A percentile compares a stretch with the other conserved stretches of the same genome.
phyloP scores from a whole-genome alignment of 2,113 vertebrate species.

The Oreotragus oreotragus region DNA sequence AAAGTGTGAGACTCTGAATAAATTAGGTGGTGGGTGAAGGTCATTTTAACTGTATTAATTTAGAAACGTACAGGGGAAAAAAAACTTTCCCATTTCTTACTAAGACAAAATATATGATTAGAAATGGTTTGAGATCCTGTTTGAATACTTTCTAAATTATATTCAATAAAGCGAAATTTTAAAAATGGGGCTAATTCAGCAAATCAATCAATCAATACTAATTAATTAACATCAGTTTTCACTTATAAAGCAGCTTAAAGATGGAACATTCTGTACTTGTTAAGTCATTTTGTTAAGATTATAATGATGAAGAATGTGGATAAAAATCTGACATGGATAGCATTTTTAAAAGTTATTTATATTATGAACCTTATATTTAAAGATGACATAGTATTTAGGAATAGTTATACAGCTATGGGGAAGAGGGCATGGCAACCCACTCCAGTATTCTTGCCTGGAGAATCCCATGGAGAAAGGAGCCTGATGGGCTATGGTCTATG shows the following conservation, averaged over 20 bases:
- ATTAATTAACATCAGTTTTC: conserved; percentile 62
- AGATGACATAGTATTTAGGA: background rate
- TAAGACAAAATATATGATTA: conserved; percentile 45
- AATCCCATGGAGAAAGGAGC: background rate
- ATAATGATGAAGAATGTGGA: conserved; percentile 23
- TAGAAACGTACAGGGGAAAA: conserved; percentile 28
- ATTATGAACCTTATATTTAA: background rate
- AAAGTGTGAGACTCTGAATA: conserved; percentile 16
- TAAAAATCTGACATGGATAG: background rate
- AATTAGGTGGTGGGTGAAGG: conserved; percentile 44
- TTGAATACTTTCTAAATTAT: conserved; percentile 69
- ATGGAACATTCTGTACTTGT: background rate
- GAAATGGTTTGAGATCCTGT: conserved; percentile 36
- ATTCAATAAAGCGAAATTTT: conserved; percentile 59
- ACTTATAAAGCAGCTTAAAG: conserved; percentile 46
- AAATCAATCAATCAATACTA: conserved; percentile 64
- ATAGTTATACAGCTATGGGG: background rate
- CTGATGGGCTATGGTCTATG: background rate
- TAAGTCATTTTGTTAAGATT: conserved; percentile 42
- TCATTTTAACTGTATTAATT: conserved; percentile 55
- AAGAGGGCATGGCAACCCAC: background rate
- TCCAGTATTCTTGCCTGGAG: background rate
- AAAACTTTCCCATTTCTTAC: conserved; percentile 14
- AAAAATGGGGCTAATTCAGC: conserved; percentile 59
- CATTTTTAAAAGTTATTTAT: background rate